Evolutionary conservation across 2,797 vertebrate genomes (phyloP).

Genomic region (Sciurus carolinensis): DNA sequence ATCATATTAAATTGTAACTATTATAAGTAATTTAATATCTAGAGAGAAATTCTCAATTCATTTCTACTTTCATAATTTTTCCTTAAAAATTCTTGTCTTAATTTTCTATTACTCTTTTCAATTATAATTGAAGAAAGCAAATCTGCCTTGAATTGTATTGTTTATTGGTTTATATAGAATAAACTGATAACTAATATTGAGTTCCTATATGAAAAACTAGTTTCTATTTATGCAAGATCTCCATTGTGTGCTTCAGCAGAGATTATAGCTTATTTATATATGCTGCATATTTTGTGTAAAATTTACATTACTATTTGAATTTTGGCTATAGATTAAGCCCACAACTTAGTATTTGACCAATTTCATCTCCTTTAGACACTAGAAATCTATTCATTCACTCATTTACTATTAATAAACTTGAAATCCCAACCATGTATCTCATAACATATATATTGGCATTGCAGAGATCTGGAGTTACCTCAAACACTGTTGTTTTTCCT

Average conservation of each 20-base stretch:
- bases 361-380: background rate
- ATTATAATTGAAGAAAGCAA: background rate
- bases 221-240: background rate
- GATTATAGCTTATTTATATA: background rate
- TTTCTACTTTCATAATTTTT: constrained; percentile 6
- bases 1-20: background rate
- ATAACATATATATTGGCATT: background rate
- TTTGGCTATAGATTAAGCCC: background rate
- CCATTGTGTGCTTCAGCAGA: background rate
- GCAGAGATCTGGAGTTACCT: background rate
- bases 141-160: background rate
- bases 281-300: background rate
- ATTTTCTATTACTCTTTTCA: background rate
- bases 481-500: background rate
- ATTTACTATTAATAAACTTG: background rate
- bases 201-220: background rate
- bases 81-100: background rate
- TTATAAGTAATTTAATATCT: constrained; percentile 9
- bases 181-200: background rate
- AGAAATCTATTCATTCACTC: constrained; percentile 11
- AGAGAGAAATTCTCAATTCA: background rate
- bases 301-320: background rate
- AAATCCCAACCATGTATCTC: background rate
- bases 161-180: background rate
- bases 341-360: background rate